phyloP scores from a whole-genome alignment of 1,140 invertebrate genomes.

The Drosophila parabipectinata region DNA sequence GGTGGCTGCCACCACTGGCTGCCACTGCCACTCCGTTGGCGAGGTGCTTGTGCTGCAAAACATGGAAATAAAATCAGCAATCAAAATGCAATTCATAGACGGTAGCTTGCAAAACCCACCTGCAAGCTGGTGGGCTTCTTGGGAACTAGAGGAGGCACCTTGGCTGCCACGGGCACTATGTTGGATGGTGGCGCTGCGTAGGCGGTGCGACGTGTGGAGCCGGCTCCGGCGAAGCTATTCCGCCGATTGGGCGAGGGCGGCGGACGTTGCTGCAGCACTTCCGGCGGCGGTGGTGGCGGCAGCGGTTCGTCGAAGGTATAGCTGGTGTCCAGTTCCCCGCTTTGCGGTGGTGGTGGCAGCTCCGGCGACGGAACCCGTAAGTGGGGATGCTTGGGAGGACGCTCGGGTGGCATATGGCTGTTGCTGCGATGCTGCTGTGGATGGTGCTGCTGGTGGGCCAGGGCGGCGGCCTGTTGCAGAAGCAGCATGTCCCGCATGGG shows the following conservation, averaged over 20 bases:
- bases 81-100: constrained; percentile 10
- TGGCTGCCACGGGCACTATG: constrained; percentile 11
- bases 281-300: constrained; percentile 89
- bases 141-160: constrained; percentile 62
- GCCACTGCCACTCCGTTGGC: constrained; percentile 42
- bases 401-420: constrained; percentile 87
- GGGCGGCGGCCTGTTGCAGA: constrained; percentile 71
- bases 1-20: constrained; percentile 24
- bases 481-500: constrained; percentile 77
- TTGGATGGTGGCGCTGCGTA: constrained; percentile 30
- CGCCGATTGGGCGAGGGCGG: constrained; percentile 71
- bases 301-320: constrained; percentile 88
- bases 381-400: constrained; percentile 90
- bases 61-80: constrained; percentile 10
- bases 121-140: constrained; percentile 79
- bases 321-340: constrained; percentile 86
- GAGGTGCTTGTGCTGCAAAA: constrained; percentile 48
- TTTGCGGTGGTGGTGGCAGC: constrained; percentile 89
- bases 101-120: constrained; percentile 48
- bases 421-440: constrained; percentile 72
- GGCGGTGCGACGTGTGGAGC: constrained; percentile 56
- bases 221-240: constrained; percentile 81
- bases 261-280: constrained; percentile 76
- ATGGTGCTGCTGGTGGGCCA: constrained; percentile 79
- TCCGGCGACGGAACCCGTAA: constrained; percentile 88